Base-by-base conservation (phyloP, 2,888 invertebrate species). In the Strigamia transsilvanica region DNA sequence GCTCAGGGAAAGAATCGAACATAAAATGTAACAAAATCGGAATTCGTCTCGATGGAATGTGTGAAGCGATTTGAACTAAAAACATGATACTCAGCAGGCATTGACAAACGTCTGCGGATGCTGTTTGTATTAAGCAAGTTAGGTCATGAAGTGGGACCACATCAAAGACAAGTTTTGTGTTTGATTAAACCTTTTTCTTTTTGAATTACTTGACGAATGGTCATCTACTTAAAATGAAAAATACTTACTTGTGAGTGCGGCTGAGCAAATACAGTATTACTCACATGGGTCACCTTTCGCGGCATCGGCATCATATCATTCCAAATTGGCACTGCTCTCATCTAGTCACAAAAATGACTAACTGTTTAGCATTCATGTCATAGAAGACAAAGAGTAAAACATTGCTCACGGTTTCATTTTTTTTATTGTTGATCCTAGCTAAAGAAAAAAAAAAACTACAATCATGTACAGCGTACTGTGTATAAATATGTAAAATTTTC, bases 211-310 rank as follows among this genome's bases (percentile, higher is more conserved):
- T 77, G 38, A 77, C 21, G 18, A 3, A 23, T 21, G 79, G 38
- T 79, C 38, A 79, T 79, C 41, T 79, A 79, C 38, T 42, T 79
- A 79, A 73, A 38, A 38, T 79, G 42, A 79, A 79, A n/a, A 32
- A 32, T 73, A 73, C 73, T 73, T 73, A 73, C 32, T 73, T 73
- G 23, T 73, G 73, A 73, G 32, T 73, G 23, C 10, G 32, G 32
- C 73, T 73, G 73, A 23, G 79, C 38, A 79, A 79, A 79, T 23
- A 23, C 84, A 87, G 89, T 84, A 89, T 86, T 82, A 41, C 79
- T 46, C 41, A 79, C 46, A 46, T 46, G 79, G 79, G 38, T 32
- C 23, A 23, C 13, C 34, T 32, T 79, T 79, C 23, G 23, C 73
- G 73, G 15, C 73, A 73, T 73, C 73, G 6, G 73, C 73, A 73